Conservation (phyloP, 2,113 vertebrate genomes). For the Alaudala cheleensis region DNA sequence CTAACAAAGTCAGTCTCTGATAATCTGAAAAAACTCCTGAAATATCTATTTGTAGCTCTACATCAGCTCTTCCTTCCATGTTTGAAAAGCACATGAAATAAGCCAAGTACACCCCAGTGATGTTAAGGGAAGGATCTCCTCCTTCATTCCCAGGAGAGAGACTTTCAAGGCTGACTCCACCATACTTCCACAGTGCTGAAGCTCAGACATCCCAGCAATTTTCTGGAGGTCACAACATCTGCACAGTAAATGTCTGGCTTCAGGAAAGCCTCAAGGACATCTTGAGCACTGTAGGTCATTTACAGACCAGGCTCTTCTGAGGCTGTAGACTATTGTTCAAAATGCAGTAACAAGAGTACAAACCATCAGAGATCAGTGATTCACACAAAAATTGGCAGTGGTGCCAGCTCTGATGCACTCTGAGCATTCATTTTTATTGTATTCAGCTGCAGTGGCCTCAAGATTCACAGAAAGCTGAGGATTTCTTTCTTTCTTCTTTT, state of each 20-base stretch:
- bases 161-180: neutral
- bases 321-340: neutral
- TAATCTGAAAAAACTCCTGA: neutral
- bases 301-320: neutral
- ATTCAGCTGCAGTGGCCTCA: neutral
- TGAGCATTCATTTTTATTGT: neutral
- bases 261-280: neutral
- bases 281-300: neutral
- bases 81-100: neutral
- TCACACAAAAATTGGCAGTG: neutral
- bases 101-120: neutral
- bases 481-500: neutral
- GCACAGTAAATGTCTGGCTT: neutral
- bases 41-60: neutral
- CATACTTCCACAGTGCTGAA: neutral
- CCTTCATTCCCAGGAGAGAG: neutral
- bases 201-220: neutral
- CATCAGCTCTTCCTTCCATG: neutral
- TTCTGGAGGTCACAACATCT: neutral
- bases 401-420: neutral
- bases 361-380: fast-evolving
- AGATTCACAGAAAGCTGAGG: neutral
- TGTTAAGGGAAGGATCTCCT: neutral
- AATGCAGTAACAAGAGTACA: neutral
- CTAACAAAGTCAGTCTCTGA: neutral